Conservation (phyloP, 2,888 invertebrate genomes). For the Notodonta ziczac region DNA sequence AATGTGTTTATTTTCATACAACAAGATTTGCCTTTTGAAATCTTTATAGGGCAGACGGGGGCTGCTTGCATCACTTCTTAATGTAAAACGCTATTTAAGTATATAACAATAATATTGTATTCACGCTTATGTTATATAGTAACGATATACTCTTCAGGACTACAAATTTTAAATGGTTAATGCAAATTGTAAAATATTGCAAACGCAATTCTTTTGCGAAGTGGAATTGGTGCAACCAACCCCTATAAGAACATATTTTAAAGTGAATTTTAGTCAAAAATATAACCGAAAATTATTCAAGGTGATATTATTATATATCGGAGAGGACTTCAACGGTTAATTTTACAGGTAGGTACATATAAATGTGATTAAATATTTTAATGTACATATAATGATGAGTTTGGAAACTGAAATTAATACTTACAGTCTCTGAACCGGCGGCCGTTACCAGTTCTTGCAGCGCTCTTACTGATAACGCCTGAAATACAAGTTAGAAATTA, state of each 20-base stretch:
- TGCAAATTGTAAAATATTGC: too few relatives aligned
- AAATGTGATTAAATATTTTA: constrained; percentile 22
- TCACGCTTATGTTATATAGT: too few relatives aligned
- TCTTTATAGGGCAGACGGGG: constrained; percentile 43
- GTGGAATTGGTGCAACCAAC: constrained; percentile 20
- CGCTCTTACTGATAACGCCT: constrained; percentile 98
- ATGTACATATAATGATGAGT: constrained; percentile 14
- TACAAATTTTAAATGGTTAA: too few relatives aligned
- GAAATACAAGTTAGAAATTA: constrained; percentile 30
- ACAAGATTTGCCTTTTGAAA: constrained; percentile 67
- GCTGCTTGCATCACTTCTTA: constrained; percentile 37
- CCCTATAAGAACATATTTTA: constrained; percentile 41
- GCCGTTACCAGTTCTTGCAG: constrained; percentile 99
- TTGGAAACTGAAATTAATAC: constrained; percentile 50
- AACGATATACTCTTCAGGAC: too few relatives aligned
- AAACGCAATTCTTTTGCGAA: too few relatives aligned
- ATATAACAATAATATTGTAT: too few relatives aligned
- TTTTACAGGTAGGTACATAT: constrained; percentile 50
- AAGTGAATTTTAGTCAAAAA: constrained; percentile 53
- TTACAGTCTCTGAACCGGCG: constrained; percentile 96
- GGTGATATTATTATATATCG: constrained; percentile 54
- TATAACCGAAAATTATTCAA: constrained; percentile 56
- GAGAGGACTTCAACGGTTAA: constrained; percentile 65
- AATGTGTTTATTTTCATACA: constrained; percentile 43
- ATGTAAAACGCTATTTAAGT: too few relatives aligned